Conservation (phyloP, 2,797 vertebrate species). For the Helicolenus hilgendorfi region DNA sequence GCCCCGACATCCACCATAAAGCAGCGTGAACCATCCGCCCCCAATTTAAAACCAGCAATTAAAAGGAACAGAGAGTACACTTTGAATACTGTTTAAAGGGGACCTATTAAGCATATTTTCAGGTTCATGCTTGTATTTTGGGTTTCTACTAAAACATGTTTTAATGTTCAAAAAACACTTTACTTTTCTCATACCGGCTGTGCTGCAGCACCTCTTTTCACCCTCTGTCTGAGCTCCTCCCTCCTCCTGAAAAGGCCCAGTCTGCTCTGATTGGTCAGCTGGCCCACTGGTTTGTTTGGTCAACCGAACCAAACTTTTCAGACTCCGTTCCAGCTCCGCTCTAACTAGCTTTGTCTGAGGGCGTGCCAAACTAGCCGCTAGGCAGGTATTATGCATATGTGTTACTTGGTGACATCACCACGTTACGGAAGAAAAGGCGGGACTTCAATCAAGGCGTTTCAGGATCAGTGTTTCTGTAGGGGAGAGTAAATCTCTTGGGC, state of each 20-base stretch:
- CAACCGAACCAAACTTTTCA: background rate
- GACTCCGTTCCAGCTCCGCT: background rate
- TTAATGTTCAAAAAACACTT: background rate
- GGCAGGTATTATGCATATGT: no score
- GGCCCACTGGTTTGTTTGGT: background rate
- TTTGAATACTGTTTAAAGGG: conserved; percentile 6
- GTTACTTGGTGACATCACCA: background rate
- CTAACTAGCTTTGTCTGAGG: no score
- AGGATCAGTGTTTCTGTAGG: background rate
- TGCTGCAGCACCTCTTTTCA: background rate
- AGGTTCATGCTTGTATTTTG: background rate
- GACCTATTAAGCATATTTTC: background rate
- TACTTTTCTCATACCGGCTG: no score
- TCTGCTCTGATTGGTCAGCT: background rate
- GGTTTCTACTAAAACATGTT: background rate
- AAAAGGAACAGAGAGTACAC: conserved; percentile 26
- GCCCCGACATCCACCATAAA: conserved; percentile 55
- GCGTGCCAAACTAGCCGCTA: no score
- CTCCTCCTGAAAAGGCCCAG: background rate
- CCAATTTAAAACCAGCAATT: conserved; percentile 51
- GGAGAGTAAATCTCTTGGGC: background rate
- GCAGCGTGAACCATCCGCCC: conserved; percentile 39
- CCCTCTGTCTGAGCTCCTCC: background rate
- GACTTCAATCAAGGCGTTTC: background rate
- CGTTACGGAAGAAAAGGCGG: background rate